A percentile compares a stretch with the other conserved stretches of the same genome.
Evolutionary conservation across 2,113 vertebrate genomes (phyloP).

Genomic region (Tachycineta bicolor): DNA sequence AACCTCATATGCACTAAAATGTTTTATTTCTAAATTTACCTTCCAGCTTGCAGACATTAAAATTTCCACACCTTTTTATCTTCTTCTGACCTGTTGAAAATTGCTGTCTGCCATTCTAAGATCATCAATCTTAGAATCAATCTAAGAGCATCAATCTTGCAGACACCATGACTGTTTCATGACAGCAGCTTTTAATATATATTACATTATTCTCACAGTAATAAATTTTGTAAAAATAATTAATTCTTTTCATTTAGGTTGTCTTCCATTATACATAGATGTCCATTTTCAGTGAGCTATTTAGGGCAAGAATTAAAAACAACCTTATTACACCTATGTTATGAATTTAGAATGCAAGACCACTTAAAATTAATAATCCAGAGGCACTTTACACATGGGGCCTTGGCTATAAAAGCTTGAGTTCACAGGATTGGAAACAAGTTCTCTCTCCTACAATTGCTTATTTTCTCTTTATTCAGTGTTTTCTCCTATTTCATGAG

Average conservation of each 20-base stretch:
- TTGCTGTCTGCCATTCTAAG: background rate
- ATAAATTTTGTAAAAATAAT: constrained; percentile 12
- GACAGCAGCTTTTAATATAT: background rate
- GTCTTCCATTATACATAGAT: constrained; percentile 1
- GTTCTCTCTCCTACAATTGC: background rate
- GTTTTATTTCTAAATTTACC: background rate
- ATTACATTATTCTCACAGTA: background rate
- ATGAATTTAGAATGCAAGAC: background rate
- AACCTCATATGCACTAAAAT: background rate
- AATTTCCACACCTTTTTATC: background rate
- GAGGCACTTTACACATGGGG: background rate
- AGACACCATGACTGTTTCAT: background rate
- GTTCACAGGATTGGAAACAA: background rate
- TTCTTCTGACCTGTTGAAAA: background rate
- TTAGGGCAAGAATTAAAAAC: background rate
- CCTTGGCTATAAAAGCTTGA: background rate
- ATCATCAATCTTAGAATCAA: constrained; percentile 18
- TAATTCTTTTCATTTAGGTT: background rate
- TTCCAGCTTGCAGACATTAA: background rate
- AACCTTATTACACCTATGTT: background rate
- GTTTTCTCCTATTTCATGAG: background rate
- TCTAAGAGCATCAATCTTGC: background rate
- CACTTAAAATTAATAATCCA: background rate
- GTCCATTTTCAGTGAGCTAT: background rate
- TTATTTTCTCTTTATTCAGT: background rate